Evolutionary conservation across 2,888 invertebrate species (phyloP).

Genomic region (Yponomeuta malinellus): DNA sequence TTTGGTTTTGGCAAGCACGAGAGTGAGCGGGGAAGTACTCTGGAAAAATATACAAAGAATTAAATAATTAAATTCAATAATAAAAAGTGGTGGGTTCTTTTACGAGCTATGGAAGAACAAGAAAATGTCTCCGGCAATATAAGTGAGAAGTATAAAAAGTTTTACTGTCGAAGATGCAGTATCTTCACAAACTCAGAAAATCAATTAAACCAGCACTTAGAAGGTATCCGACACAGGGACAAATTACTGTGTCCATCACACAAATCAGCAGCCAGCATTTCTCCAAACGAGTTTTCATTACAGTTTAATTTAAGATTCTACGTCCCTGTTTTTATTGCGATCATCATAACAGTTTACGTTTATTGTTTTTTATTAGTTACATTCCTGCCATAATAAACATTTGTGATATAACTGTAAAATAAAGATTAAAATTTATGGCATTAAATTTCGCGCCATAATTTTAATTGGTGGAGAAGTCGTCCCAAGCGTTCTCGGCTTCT

Average conservation of each 20-base stretch:
- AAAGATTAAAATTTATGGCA: constrained; percentile 28
- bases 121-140: constrained; percentile 5
- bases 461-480: constrained; percentile 75
- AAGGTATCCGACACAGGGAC: constrained; percentile 58
- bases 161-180: constrained; percentile 52
- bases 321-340: constrained; percentile 42
- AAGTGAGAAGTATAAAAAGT: constrained; percentile 38
- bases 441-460: constrained; percentile 76
- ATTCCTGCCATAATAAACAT: constrained; percentile 21
- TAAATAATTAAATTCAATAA: too few relatives aligned
- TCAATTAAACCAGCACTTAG: constrained; percentile 62
- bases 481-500: constrained; percentile 77
- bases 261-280: constrained; percentile 18
- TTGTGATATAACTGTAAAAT: background rate
- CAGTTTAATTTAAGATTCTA: constrained; percentile 43
- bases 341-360: constrained; percentile 47
- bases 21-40: too few relatives aligned
- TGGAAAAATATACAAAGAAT: too few relatives aligned
- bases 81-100: too few relatives aligned
- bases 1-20: too few relatives aligned
- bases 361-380: constrained; percentile 47
- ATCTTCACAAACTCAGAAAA: constrained; percentile 59
- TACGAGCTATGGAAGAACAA: background rate
- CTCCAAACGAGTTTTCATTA: constrained; percentile 23
- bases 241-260: constrained; percentile 33